A percentile compares a stretch with the other conserved stretches of the same genome.
Conservation (phyloP, 2,113 vertebrate species). For the Urocolius indicus region DNA sequence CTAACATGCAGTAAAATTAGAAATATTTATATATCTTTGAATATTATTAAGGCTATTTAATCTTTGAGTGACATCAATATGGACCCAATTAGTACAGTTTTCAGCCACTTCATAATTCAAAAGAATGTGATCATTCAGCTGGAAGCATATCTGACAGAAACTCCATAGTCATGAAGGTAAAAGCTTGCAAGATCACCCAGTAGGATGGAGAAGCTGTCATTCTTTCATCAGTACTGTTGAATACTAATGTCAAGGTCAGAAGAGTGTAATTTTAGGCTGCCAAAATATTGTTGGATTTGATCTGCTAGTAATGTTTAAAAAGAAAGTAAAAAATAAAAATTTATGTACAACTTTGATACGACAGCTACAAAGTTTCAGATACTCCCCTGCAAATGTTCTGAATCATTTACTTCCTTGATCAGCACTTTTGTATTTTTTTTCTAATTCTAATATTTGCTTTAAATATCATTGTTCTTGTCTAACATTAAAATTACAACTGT, state of each 20-base stretch:
- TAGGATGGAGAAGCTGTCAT: constrained; percentile 81
- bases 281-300: constrained; percentile 78
- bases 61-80: constrained; percentile 73
- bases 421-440: neutral
- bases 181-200: constrained; percentile 79
- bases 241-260: constrained; percentile 85
- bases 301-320: constrained; percentile 64
- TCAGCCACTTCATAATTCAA: constrained; percentile 80
- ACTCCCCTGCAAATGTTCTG: neutral
- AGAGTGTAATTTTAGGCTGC: constrained; percentile 80
- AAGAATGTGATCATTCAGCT: constrained; percentile 79
- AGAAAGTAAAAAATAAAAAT: constrained; percentile 68
- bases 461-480: neutral
- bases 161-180: constrained; percentile 82
- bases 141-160: constrained; percentile 82
- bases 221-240: constrained; percentile 75
- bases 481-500: neutral
- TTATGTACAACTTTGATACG: constrained; percentile 33
- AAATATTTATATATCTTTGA: constrained; percentile 58
- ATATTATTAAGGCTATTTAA: constrained; percentile 69
- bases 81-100: constrained; percentile 80
- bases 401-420: neutral
- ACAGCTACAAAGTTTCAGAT: constrained; percentile 17
- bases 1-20: constrained; percentile 35
- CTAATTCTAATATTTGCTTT: neutral